These are phyloP conservation scores for Rhea pennata DNA, from an alignment of 2,113 vertebrate genomes.

Conservation along the genomic window DNA sequence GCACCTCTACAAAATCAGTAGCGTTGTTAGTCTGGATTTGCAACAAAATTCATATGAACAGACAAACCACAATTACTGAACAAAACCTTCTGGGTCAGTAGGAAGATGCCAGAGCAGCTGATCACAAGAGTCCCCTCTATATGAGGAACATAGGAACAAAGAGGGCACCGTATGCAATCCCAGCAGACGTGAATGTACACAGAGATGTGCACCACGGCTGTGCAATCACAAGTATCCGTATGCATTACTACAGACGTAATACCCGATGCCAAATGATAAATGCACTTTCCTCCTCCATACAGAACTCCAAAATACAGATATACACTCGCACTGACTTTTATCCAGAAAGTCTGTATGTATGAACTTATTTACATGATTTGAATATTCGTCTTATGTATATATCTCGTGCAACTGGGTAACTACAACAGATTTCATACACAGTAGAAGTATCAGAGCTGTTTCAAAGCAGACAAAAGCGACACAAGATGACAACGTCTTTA, in stretches of 20 bases:
- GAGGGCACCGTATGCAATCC: too few species aligned
- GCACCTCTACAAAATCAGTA: too few species aligned
- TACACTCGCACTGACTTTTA: not conserved
- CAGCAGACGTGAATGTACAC: not conserved
- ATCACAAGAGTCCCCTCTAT: not conserved
- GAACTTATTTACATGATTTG: not conserved
- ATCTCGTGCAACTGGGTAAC: not conserved
- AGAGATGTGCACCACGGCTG: not conserved
- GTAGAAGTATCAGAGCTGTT: not conserved
- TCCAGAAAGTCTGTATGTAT: not conserved
- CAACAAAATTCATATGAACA: too few species aligned
- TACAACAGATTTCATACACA: not conserved
- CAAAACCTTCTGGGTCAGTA: not conserved
- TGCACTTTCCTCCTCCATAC: not conserved
- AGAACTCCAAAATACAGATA: not conserved
- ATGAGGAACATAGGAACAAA: not conserved
- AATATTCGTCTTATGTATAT: not conserved
- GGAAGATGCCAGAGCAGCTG: not conserved
- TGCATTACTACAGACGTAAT: not conserved
- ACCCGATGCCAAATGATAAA: not conserved
- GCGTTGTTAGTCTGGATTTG: too few species aligned
- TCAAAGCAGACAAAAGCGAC: not conserved
- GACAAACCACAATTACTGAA: not conserved
- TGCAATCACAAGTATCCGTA: not conserved
- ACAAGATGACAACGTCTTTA: not conserved